These are phyloP conservation scores for Caenorhabditis remanei DNA, from an alignment of 1,140 invertebrate species.

Conservation along the genomic window DNA sequence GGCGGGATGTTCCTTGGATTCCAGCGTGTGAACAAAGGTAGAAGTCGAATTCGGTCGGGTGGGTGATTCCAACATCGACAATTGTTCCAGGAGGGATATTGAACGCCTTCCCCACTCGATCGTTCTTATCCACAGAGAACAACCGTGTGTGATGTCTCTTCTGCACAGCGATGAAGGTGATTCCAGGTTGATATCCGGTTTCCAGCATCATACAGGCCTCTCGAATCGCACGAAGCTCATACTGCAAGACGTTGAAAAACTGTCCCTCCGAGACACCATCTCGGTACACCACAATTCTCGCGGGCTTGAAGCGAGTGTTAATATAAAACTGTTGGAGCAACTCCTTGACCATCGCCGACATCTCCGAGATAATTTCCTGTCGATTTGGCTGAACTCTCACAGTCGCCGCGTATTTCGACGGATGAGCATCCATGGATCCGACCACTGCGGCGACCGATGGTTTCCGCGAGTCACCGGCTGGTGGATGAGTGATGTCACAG, in stretches of 20 bases:
- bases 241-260: conserved; percentile 87
- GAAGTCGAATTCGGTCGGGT: conserved; percentile 99
- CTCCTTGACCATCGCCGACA: conserved; percentile 94
- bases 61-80: conserved; percentile 98
- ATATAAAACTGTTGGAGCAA: conserved; percentile 82
- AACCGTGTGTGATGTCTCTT: conserved; percentile 95
- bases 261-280: conserved; percentile 96
- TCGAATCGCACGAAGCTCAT: conserved; percentile 95
- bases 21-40: conserved; percentile 99
- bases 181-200: conserved; percentile 96
- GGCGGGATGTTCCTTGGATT: conserved; percentile 97
- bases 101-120: conserved; percentile 89
- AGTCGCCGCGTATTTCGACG: conserved; percentile 94
- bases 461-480: conserved; percentile 85
- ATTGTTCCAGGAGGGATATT: conserved; percentile 99
- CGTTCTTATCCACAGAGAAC: conserved; percentile 97
- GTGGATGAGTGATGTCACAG: conserved; percentile 98
- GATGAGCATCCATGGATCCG: conserved; percentile 99
- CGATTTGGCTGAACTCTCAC: conserved; percentile 98
- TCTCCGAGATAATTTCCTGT: conserved; percentile 97
- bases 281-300: conserved; percentile 93
- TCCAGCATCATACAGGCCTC: conserved; percentile 99
- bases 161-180: conserved; percentile 99
- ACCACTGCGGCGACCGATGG: conserved; percentile 83
- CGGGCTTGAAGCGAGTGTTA: conserved; percentile 82